A percentile compares a stretch with the other conserved stretches of the same genome.
These are phyloP conservation scores for Parnassius glacialis DNA, from an alignment of 2,888 invertebrate species.

Conservation along the genomic window DNA sequence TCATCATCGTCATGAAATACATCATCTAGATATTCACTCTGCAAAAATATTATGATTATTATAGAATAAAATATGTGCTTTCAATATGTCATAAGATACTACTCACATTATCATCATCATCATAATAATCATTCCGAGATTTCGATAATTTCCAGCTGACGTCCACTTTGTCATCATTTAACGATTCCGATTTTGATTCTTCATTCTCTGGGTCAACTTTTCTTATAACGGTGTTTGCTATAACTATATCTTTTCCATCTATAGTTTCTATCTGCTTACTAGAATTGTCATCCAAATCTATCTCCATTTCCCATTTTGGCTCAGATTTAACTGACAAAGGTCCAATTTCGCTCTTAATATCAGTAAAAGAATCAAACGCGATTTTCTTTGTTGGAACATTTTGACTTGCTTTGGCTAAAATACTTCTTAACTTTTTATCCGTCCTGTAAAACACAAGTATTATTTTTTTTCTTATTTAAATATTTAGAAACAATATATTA, in stretches of 20 bases:
- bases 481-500: neutral
- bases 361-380: constrained; percentile 71
- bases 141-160: constrained; percentile 55
- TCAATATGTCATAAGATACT: neutral
- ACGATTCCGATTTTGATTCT: constrained; percentile 35
- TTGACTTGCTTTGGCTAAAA: constrained; percentile 47
- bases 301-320: constrained; percentile 74
- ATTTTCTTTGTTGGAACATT: constrained; percentile 68
- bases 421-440: constrained; percentile 62
- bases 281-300: constrained; percentile 48
- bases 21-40: constrained; percentile 62
- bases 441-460: constrained; percentile 46
- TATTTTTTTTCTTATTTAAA: neutral
- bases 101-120: constrained; percentile 55
- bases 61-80: too few relatives aligned
- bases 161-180: constrained; percentile 43
- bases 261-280: constrained; percentile 52
- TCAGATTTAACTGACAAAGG: constrained; percentile 62
- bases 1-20: constrained; percentile 65
- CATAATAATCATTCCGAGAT: constrained; percentile 33
- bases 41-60: constrained; percentile 9
- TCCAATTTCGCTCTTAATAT: constrained; percentile 74
- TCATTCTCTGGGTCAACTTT: constrained; percentile 62
- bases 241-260: constrained; percentile 65
- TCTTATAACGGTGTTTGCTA: constrained; percentile 72